These are phyloP conservation scores for Tetrapedia diversipes DNA, from an alignment of 2,888 invertebrate species.

Conservation along the genomic window DNA sequence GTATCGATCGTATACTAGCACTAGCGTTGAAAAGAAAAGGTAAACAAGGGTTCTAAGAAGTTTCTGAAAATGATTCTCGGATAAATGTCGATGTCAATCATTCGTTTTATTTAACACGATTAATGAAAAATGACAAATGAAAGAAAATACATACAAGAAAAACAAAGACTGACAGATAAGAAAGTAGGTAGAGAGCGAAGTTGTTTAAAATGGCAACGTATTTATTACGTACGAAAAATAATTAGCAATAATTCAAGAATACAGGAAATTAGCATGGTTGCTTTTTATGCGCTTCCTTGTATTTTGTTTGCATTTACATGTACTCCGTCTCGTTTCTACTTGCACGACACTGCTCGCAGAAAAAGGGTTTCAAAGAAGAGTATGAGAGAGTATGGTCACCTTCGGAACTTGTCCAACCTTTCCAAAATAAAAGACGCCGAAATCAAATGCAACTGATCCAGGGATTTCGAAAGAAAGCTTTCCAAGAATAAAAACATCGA, in stretches of 20 bases:
- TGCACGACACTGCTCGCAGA: slow-evolving; percentile 69
- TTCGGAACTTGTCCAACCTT: slow-evolving; percentile 81
- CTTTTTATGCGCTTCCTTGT: background rate
- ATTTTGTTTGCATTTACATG: background rate
- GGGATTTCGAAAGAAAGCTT: slow-evolving; percentile 82
- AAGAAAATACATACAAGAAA: background rate
- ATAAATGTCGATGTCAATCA: slow-evolving; percentile 58
- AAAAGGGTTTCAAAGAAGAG: slow-evolving; percentile 65
- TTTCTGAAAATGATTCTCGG: slow-evolving; percentile 31
- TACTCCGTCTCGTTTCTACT: slow-evolving; percentile 24
- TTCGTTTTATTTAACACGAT: slow-evolving; percentile 14
- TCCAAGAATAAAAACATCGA: slow-evolving; percentile 76
- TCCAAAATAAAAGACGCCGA: slow-evolving; percentile 82
- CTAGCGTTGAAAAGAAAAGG: slow-evolving; percentile 24
- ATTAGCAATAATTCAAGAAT: background rate
- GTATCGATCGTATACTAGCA: slow-evolving; percentile 28
- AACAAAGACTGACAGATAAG: background rate
- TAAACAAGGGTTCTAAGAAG: slow-evolving; percentile 22
- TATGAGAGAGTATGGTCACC: slow-evolving; percentile 74
- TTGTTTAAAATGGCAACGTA: slow-evolving; percentile 9
- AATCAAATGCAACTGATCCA: slow-evolving; percentile 83
- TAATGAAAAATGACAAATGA: background rate
- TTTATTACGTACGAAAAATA: background rate
- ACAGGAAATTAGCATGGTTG: slow-evolving; percentile 8
- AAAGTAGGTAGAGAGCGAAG: slow-evolving; percentile 7